Evolutionary conservation across 2,888 invertebrate genomes (phyloP).

Genomic region (Gastracanthus pulcherrimus): DNA sequence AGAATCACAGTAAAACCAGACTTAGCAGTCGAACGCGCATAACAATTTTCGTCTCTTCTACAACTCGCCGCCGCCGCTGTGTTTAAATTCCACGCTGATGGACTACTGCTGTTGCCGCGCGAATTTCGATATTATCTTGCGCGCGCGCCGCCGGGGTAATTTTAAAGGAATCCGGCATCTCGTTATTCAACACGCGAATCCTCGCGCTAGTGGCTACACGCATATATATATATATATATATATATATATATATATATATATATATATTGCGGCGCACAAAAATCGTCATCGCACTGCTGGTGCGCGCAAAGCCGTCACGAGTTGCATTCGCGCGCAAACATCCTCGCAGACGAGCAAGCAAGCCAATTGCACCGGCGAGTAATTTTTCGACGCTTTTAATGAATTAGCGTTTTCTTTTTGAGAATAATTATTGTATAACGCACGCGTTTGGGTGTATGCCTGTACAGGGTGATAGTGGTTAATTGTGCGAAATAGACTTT

Average conservation of each 20-base stretch:
- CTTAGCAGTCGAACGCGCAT: constrained; percentile 25
- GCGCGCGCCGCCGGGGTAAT: constrained; percentile 25
- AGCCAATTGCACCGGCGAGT: no score
- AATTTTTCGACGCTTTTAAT: no score
- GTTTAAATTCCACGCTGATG: constrained; percentile 52
- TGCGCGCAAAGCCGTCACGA: neutral
- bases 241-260: no score
- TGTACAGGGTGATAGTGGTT: no score
- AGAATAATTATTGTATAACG: no score
- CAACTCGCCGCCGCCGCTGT: neutral
- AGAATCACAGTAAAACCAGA: constrained; percentile 27
- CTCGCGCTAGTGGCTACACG: neutral
- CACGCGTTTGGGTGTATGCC: no score
- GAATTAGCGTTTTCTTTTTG: no score
- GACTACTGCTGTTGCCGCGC: constrained; percentile 48
- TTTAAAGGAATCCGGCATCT: constrained; percentile 57
- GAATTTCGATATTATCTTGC: constrained; percentile 57
- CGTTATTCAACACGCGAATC: constrained; percentile 50
- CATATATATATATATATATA: neutral
- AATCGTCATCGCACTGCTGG: constrained; percentile 11
- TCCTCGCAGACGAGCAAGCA: no score
- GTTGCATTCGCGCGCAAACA: neutral
- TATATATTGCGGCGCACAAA: neutral
- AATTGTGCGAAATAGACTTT: no score
- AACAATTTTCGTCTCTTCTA: constrained; percentile 40